Conservation (phyloP, 2,113 vertebrate species). For the Megaceryle maxima region DNA sequence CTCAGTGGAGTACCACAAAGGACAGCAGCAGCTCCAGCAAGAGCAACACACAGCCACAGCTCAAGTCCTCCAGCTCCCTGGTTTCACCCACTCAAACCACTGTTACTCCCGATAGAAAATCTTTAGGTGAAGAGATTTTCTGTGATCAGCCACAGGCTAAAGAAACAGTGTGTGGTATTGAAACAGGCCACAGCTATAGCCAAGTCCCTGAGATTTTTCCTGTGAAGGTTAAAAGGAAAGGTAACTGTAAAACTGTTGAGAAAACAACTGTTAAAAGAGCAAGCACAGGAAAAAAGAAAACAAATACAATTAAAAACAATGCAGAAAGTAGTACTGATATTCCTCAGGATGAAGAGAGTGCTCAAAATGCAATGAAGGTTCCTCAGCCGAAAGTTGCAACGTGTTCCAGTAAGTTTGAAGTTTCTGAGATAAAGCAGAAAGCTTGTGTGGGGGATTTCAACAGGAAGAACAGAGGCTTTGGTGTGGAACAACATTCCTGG, state of each 20-base stretch:
- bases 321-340: neutral
- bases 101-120: neutral
- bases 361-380: neutral
- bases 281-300: neutral
- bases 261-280: neutral
- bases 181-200: neutral
- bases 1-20: neutral
- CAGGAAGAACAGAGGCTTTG: neutral
- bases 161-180: neutral
- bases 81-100: neutral
- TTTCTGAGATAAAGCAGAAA: neutral
- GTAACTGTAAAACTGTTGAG: neutral
- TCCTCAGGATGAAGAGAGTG: neutral
- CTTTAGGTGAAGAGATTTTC: neutral
- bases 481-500: neutral
- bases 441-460: neutral
- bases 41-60: neutral
- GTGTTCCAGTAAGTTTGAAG: neutral
- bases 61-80: neutral
- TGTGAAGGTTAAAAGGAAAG: conserved; percentile 24
- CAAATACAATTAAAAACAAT: neutral
- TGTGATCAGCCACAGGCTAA: neutral
- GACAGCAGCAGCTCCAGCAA: neutral
- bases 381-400: neutral
- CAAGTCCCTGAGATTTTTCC: neutral